These are phyloP conservation scores for Lagopus leucura DNA, from an alignment of 2,113 vertebrate species.

Conservation along the genomic window DNA sequence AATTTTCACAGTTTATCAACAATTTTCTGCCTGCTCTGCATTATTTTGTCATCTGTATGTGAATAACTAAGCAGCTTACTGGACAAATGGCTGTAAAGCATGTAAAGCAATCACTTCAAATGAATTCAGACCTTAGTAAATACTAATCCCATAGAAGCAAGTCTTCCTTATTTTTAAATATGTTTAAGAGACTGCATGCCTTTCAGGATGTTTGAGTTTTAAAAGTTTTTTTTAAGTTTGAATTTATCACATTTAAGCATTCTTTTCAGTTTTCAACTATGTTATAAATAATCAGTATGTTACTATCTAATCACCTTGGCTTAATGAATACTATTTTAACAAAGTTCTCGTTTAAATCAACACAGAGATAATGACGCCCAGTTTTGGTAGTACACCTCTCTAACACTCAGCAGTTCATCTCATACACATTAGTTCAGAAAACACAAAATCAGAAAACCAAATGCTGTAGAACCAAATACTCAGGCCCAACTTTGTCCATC, in stretches of 20 bases:
- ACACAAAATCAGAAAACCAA: not conserved
- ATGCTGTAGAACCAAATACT: not conserved
- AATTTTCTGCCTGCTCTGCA: not conserved
- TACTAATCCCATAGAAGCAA: not conserved
- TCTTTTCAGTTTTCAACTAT: not conserved
- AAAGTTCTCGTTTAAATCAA: not conserved
- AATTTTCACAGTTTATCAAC: not conserved
- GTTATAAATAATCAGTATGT: not conserved
- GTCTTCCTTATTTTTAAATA: not conserved
- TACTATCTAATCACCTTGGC: not conserved
- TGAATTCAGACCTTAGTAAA: not conserved
- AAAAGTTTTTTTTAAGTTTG: too few relatives aligned
- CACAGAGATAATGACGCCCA: not conserved
- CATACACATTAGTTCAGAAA: not conserved
- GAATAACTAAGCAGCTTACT: not conserved
- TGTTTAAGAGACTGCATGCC: not conserved
- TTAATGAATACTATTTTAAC: not conserved
- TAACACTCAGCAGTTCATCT: not conserved
- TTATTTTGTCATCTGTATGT: not conserved
- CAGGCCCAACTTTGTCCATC: not conserved
- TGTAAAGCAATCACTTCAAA: not conserved
- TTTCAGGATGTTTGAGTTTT: not conserved
- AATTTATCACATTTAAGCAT: not conserved
- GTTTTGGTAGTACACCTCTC: not conserved
- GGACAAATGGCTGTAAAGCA: not conserved